Evolutionary conservation across 2,113 vertebrate species (phyloP).

Genomic region (Meleagris gallopavo): DNA sequence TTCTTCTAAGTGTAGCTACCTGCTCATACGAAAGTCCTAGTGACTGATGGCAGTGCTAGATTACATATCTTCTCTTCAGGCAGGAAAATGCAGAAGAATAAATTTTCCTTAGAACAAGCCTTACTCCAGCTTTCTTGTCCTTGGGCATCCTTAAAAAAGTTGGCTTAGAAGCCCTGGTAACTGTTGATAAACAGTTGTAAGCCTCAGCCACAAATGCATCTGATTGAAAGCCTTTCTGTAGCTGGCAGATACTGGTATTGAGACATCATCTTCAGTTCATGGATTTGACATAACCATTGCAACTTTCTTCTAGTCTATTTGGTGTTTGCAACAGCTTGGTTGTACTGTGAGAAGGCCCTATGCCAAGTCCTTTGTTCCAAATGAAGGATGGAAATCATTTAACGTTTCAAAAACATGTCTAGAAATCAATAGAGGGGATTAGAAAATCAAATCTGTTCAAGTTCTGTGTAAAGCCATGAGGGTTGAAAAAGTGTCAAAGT

Average conservation of each 20-base stretch:
- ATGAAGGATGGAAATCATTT: constrained; percentile 13
- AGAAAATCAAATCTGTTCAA: constrained; percentile 37
- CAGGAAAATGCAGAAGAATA: not conserved
- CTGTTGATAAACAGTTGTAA: not conserved
- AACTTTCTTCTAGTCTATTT: not conserved
- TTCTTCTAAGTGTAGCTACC: not conserved
- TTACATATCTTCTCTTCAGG: not conserved
- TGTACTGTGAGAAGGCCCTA: not conserved
- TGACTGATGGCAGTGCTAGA: not conserved
- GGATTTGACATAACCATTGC: not conserved
- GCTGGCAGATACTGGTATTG: not conserved
- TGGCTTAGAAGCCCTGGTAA: not conserved
- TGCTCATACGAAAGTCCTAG: not conserved
- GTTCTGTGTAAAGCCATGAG: not conserved
- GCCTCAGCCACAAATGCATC: rapidly evolving
- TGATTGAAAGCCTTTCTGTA: not conserved
- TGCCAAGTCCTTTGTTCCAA: constrained; percentile 38
- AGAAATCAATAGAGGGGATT: constrained; percentile 31
- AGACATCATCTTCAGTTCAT: not conserved
- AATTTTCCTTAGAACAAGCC: not conserved
- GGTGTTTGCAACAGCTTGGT: not conserved
- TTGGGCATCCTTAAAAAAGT: not conserved
- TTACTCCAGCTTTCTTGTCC: not conserved
- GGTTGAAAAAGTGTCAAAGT: not conserved
- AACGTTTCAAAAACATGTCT: not conserved